Evolutionary conservation across 2,888 invertebrate species (phyloP).

Genomic region (Lucinisca nassula): DNA sequence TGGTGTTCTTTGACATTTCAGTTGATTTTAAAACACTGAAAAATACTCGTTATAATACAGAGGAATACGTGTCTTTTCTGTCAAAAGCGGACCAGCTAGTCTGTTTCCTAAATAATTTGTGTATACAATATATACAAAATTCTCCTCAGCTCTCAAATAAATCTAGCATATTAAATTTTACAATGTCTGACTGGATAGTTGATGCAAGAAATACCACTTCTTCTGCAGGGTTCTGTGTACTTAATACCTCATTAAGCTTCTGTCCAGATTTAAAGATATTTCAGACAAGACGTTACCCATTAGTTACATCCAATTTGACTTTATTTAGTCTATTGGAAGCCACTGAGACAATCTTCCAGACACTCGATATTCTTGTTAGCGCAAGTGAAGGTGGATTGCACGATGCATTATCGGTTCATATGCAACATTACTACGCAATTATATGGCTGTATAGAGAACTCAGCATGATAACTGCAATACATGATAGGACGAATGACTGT

Average conservation of each 20-base stretch:
- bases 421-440: background rate
- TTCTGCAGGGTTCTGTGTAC: background rate
- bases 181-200: background rate
- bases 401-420: background rate
- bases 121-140: background rate
- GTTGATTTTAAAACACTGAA: background rate
- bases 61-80: background rate
- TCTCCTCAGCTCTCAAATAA: background rate
- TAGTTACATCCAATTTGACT: background rate
- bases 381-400: background rate
- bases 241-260: background rate
- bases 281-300: background rate
- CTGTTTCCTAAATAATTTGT: background rate
- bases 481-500: background rate
- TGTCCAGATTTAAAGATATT: background rate
- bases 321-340: background rate
- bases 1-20: background rate
- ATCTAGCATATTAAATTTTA: background rate
- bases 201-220: no score
- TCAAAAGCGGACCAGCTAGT: background rate
- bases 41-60: background rate
- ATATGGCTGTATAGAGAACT: background rate
- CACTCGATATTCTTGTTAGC: background rate
- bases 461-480: background rate
- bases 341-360: background rate